phyloP scores from a whole-genome alignment of 2,888 invertebrate genomes.

The Crossocerus cetratus region DNA sequence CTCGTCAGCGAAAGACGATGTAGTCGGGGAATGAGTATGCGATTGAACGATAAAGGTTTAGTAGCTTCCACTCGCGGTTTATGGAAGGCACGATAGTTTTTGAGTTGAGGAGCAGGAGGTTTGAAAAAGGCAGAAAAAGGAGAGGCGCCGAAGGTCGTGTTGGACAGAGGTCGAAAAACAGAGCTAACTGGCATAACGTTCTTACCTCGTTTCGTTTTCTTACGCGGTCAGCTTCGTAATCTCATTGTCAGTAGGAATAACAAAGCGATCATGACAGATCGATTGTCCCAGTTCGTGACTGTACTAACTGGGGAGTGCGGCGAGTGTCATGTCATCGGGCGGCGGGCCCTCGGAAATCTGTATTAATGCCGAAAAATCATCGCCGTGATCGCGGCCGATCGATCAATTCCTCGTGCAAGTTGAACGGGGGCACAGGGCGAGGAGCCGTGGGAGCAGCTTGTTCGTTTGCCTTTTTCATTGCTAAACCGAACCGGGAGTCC shows the following conservation, averaged over 20 bases:
- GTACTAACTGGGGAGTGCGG: too few relatives aligned
- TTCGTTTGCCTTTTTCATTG: slow-evolving; percentile 58
- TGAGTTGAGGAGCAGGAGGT: background rate
- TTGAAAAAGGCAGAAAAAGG: background rate
- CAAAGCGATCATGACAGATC: slow-evolving; percentile 36
- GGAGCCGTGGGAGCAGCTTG: slow-evolving; percentile 46
- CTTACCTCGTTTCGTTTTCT: slow-evolving; percentile 8
- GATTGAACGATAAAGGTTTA: too few relatives aligned
- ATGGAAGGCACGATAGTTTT: too few relatives aligned
- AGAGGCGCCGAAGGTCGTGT: background rate
- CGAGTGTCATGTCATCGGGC: background rate
- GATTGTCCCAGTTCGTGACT: slow-evolving; percentile 28
- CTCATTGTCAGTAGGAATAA: slow-evolving; percentile 25
- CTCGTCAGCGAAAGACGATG: too few relatives aligned
- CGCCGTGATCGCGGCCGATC: slow-evolving; percentile 49
- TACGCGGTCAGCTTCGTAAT: slow-evolving; percentile 34
- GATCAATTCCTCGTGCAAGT: slow-evolving; percentile 32
- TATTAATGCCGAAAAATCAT: slow-evolving; percentile 34
- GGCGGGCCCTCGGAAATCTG: slow-evolving; percentile 29
- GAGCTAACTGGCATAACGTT: background rate
- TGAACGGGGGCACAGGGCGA: slow-evolving; percentile 34
- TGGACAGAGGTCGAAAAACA: background rate
- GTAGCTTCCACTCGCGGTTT: too few relatives aligned
- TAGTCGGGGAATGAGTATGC: too few relatives aligned
- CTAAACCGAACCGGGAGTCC: slow-evolving; percentile 69